Conservation (phyloP, 2,888 invertebrate species). For the Diplolepis rosae region DNA sequence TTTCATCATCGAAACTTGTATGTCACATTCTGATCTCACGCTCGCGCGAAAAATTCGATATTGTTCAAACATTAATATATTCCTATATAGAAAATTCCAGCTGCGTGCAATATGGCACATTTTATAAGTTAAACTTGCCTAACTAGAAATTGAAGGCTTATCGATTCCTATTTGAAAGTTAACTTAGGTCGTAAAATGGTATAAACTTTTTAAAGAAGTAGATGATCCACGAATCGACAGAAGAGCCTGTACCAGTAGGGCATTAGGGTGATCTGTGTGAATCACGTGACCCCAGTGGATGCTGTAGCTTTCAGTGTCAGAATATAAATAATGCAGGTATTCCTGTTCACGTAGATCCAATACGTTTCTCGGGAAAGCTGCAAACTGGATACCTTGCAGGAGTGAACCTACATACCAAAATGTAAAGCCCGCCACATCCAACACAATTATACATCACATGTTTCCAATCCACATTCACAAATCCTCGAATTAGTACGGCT, state of each 20-base stretch:
- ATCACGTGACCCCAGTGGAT: conserved; percentile 47
- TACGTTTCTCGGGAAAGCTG: conserved; percentile 54
- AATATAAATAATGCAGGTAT: conserved; percentile 51
- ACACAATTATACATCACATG: conserved; percentile 15
- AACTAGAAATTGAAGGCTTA: not conserved
- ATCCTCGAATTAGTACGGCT: not conserved
- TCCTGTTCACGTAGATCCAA: conserved; percentile 66
- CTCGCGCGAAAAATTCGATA: too few species aligned
- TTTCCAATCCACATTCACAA: not conserved
- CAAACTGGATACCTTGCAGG: conserved; percentile 37
- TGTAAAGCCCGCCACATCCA: not conserved
- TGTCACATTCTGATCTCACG: too few species aligned
- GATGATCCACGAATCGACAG: conserved; percentile 17
- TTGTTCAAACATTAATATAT: too few species aligned
- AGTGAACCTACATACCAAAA: conserved; percentile 14
- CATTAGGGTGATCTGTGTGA: conserved; percentile 51
- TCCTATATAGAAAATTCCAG: too few species aligned
- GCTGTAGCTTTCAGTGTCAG: conserved; percentile 42
- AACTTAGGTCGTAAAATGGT: not conserved
- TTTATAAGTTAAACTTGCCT: not conserved
- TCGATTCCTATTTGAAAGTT: not conserved
- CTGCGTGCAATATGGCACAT: too few species aligned
- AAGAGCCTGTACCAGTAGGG: conserved; percentile 52
- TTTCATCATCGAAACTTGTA: too few species aligned
- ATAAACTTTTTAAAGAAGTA: not conserved